Percentiles rank a stretch among this genome's conserved stretches.
phyloP scores from a whole-genome alignment of 2,888 invertebrate species.

The Metellina segmentata region DNA sequence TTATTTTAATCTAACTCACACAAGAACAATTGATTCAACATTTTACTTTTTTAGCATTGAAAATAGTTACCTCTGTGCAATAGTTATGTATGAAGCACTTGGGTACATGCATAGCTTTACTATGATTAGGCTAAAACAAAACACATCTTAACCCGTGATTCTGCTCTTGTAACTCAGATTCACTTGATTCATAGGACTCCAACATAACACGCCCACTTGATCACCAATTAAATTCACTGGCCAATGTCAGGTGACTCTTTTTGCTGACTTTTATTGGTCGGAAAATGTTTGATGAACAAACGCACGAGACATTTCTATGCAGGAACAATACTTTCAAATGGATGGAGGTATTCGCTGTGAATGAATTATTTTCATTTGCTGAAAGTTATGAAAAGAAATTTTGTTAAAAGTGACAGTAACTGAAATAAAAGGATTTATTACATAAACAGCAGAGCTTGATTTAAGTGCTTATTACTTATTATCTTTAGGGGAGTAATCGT shows the following conservation, averaged over 20 bases:
- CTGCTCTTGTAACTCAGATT: not conserved
- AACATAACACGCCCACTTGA: not conserved
- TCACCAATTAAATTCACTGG: not conserved
- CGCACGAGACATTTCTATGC: not conserved
- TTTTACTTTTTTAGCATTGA: slow-evolving; percentile 50
- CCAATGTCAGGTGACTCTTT: not conserved
- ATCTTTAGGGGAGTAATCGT: not conserved
- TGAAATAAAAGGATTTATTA: not conserved
- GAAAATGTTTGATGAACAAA: slow-evolving; percentile 19
- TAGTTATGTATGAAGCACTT: slow-evolving; percentile 61
- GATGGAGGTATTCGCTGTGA: slow-evolving; percentile 86
- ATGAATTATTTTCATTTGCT: slow-evolving; percentile 90
- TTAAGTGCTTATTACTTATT: not conserved
- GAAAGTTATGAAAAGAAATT: slow-evolving; percentile 81
- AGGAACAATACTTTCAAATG: slow-evolving; percentile 61
- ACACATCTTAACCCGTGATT: not conserved
- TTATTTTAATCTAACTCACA: slow-evolving; percentile 4
- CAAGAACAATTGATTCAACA: slow-evolving; percentile 11
- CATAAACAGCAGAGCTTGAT: not conserved
- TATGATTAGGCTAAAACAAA: slow-evolving; percentile 39
- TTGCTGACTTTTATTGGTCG: not conserved
- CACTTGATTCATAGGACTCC: not conserved
- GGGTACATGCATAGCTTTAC: slow-evolving; percentile 52
- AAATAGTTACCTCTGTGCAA: slow-evolving; percentile 66
- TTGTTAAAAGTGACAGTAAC: not conserved